Evolutionary conservation across 2,888 invertebrate genomes (phyloP).

Genomic region (Mythimna pallens): DNA sequence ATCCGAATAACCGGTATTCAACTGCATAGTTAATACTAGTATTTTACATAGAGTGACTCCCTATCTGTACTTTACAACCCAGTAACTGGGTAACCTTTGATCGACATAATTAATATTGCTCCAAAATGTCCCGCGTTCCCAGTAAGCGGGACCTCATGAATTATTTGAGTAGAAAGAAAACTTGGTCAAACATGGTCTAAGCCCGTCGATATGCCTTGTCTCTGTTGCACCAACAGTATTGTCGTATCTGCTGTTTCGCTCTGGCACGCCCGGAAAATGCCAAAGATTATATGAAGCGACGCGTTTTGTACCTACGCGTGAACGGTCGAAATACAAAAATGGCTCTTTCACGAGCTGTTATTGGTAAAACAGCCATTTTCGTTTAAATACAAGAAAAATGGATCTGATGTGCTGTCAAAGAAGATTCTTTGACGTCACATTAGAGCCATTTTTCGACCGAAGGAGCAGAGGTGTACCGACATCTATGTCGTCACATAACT

Average conservation of each 20-base stretch:
- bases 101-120: slow-evolving; percentile 56
- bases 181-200: slow-evolving; percentile 81
- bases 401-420: no score
- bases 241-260: slow-evolving; percentile 69
- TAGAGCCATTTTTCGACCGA: fast-evolving
- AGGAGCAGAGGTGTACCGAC: no score
- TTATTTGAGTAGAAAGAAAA: slow-evolving; percentile 84
- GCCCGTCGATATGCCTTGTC: slow-evolving; percentile 75
- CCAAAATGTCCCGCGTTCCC: slow-evolving; percentile 59
- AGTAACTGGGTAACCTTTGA: slow-evolving; percentile 21
- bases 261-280: slow-evolving; percentile 74
- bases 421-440: no score
- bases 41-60: no score
- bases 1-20: no score
- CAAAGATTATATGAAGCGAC: slow-evolving; percentile 75
- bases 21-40: no score
- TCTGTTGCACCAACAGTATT: slow-evolving; percentile 60
- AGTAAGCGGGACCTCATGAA: slow-evolving; percentile 76
- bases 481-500: no score
- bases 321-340: neutral
- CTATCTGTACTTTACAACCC: neutral
- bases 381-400: no score
- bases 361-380: no score
- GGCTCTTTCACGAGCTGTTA: neutral
- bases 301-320: slow-evolving; percentile 51